Percentiles rank a stretch among this genome's conserved stretches.
These are phyloP conservation scores for Lasioglossum villosulum DNA, from an alignment of 2,888 invertebrate genomes.

Conservation along the genomic window DNA sequence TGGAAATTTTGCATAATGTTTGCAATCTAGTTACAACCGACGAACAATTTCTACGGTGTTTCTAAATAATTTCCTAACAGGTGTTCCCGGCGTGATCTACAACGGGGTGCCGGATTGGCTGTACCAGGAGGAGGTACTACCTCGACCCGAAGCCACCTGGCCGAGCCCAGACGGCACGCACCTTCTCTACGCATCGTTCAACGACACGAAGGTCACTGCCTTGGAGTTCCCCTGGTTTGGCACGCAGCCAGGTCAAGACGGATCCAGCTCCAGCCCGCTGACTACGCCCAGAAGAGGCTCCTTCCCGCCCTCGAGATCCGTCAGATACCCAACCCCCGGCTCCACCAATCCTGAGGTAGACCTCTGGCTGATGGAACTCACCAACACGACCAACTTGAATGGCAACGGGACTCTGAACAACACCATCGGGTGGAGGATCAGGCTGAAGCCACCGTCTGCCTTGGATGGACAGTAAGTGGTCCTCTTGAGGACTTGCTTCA, in stretches of 20 bases:
- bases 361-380: slow-evolving; percentile 92
- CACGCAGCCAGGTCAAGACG: slow-evolving; percentile 84
- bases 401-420: slow-evolving; percentile 60
- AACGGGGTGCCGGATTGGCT: slow-evolving; percentile 98
- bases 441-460: slow-evolving; percentile 89
- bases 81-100: slow-evolving; percentile 92
- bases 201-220: slow-evolving; percentile 87
- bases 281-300: slow-evolving; percentile 86
- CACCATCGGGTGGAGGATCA: slow-evolving; percentile 55
- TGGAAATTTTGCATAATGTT: not conserved
- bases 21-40: not conserved
- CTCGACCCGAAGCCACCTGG: slow-evolving; percentile 94
- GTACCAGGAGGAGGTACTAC: slow-evolving; percentile 97
- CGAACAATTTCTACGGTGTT: not conserved
- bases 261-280: slow-evolving; percentile 84
- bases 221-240: slow-evolving; percentile 92
- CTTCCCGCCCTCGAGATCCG: slow-evolving; percentile 92
- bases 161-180: slow-evolving; percentile 91
- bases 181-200: slow-evolving; percentile 94
- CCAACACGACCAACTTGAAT: slow-evolving; percentile 86
- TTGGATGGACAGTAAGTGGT: slow-evolving; percentile 92
- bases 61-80: not conserved
- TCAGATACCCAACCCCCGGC: slow-evolving; percentile 95
- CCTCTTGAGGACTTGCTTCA: not conserved
- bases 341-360: slow-evolving; percentile 94